A percentile compares a stretch with the other conserved stretches of the same genome.
Conservation (phyloP, 2,797 vertebrate species). For the Clamator glandarius region DNA sequence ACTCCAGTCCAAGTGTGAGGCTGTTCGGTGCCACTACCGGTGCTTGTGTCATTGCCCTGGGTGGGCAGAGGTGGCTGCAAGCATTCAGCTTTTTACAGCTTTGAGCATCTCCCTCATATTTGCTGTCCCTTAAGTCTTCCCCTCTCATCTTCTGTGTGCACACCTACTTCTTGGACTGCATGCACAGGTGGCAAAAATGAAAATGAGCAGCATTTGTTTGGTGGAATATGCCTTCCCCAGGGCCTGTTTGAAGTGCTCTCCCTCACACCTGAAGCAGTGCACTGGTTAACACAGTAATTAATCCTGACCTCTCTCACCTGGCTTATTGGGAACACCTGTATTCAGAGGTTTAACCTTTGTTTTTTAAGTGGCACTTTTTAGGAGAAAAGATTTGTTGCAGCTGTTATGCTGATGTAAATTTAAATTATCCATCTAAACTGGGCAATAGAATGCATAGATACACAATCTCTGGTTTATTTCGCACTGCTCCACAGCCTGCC, state of each 20-base stretch:
- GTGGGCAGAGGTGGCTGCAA: not conserved
- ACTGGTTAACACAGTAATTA: not conserved
- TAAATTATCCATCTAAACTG: not conserved
- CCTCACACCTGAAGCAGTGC: not conserved
- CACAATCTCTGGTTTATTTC: not conserved
- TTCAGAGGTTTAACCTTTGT: not conserved
- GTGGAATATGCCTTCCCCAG: not conserved
- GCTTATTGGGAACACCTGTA: not conserved
- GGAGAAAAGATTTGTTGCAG: not conserved
- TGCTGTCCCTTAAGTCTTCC: fast-evolving
- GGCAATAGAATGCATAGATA: too few species aligned
- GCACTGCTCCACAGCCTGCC: not conserved
- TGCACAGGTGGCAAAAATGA: not conserved
- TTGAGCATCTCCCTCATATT: not conserved
- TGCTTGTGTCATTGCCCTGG: not conserved
- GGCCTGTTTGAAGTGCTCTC: not conserved
- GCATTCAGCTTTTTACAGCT: not conserved
- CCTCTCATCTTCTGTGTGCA: not conserved
- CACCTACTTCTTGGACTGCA: not conserved
- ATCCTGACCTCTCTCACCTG: not conserved
- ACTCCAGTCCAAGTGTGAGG: fast-evolving
- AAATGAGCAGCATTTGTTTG: fast-evolving
- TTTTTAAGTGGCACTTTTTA: fast-evolving
- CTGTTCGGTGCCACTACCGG: not conserved
- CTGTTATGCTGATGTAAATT: fast-evolving